Evolutionary conservation across 92 coral and sea anemone genomes (phyloP).

Genomic region (Porites evermanni): DNA sequence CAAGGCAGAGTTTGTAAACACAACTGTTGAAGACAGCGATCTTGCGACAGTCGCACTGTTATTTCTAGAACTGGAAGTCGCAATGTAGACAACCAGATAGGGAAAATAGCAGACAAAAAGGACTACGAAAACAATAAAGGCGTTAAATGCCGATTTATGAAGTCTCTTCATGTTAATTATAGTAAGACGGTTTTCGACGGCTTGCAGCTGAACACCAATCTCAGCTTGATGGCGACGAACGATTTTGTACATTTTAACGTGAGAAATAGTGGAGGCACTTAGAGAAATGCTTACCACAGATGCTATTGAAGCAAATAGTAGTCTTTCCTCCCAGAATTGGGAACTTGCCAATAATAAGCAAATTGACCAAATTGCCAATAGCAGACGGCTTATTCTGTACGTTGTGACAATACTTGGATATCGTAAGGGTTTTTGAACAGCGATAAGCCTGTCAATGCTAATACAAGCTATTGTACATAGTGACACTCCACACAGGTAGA

Average conservation of each 20-base stretch:
- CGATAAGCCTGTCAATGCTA: constrained; percentile 11
- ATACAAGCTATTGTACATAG: constrained; percentile 17
- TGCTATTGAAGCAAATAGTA: background rate
- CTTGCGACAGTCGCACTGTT: background rate
- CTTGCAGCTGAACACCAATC: constrained; percentile 22
- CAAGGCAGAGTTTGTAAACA: constrained; percentile 6
- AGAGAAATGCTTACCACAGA: background rate
- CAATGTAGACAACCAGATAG: background rate
- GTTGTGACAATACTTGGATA: constrained; percentile 12
- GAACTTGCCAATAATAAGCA: constrained; percentile 6
- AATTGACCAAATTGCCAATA: background rate
- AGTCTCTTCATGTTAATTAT: background rate
- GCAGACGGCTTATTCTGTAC: background rate
- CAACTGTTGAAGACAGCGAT: background rate
- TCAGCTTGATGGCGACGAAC: constrained; percentile 16
- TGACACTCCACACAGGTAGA: constrained; percentile 18
- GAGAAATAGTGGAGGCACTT: background rate
- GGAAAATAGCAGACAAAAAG: constrained; percentile 22
- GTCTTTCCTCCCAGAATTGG: background rate
- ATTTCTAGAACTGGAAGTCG: background rate
- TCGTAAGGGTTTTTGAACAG: constrained; percentile 2
- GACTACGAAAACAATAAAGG: constrained; percentile 5
- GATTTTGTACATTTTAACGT: constrained; percentile 10
- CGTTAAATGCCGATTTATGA: constrained; percentile 1
- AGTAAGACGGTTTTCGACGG: background rate